Evolutionary conservation across 2,113 vertebrate genomes (phyloP).

Genomic region (Dromaius novaehollandiae): DNA sequence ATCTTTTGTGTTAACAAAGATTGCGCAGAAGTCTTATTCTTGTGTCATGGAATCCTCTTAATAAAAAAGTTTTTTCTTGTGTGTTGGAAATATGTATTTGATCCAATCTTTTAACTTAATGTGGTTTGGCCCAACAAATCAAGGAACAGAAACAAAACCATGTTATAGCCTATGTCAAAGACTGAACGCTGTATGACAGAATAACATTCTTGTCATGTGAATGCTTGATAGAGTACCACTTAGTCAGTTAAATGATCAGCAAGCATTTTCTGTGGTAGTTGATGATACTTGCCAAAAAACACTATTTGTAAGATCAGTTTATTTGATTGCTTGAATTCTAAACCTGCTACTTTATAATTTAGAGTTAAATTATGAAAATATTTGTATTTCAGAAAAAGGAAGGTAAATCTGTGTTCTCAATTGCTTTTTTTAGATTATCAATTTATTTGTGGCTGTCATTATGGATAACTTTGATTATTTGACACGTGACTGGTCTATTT

Average conservation of each 20-base stretch:
- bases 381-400: background rate
- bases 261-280: background rate
- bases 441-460: conserved; percentile 98
- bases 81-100: background rate
- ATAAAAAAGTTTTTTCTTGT: background rate
- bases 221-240: background rate
- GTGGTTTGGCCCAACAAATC: background rate
- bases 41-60: background rate
- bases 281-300: background rate
- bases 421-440: conserved; percentile 89
- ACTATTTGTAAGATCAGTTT: background rate
- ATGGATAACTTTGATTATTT: conserved; percentile 99
- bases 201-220: background rate
- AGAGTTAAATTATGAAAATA: background rate
- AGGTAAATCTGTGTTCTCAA: background rate
- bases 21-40: background rate
- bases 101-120: background rate
- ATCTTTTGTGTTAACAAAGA: background rate
- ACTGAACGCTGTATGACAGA: background rate
- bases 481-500: conserved; percentile 98
- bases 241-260: background rate
- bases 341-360: background rate
- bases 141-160: background rate
- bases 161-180: background rate
- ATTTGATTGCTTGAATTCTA: background rate